Percentiles rank a stretch among this genome's conserved stretches.
Evolutionary conservation across 64 coral and sea anemone species (phyloP).

Genomic region (Montipora foliosa): DNA sequence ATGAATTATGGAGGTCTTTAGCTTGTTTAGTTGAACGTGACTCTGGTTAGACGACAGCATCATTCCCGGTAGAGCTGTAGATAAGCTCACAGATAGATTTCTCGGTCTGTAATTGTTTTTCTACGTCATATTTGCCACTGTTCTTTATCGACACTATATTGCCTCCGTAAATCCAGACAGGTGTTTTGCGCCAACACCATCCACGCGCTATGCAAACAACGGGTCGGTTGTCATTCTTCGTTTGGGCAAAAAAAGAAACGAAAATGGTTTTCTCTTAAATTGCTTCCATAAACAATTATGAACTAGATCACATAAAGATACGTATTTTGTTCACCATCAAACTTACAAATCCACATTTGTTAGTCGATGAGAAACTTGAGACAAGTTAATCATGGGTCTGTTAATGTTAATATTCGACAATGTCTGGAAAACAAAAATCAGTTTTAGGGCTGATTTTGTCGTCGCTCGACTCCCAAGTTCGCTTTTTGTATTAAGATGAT

Average conservation of each 20-base stretch:
- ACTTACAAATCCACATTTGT: neutral
- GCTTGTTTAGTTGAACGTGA: no score
- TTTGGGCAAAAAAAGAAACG: neutral
- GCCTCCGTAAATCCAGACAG: neutral
- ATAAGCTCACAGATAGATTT: neutral
- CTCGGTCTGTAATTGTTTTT: neutral
- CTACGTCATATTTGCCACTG: neutral
- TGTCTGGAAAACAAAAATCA: neutral
- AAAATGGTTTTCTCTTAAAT: neutral
- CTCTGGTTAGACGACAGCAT: no score
- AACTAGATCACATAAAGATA: neutral
- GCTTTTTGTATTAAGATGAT: neutral
- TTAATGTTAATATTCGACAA: neutral
- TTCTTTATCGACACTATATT: slow-evolving; percentile 20
- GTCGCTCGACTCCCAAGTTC: neutral
- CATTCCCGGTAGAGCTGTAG: no score
- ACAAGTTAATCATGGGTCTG: neutral
- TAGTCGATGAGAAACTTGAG: neutral
- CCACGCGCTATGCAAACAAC: slow-evolving; percentile 29
- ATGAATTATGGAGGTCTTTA: neutral
- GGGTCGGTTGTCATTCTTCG: neutral
- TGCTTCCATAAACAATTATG: neutral
- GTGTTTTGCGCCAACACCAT: neutral
- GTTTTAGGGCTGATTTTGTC: neutral
- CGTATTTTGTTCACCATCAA: neutral